These are phyloP conservation scores for Hyppa rectilinea DNA, from an alignment of 2,888 invertebrate species.

Conservation along the genomic window DNA sequence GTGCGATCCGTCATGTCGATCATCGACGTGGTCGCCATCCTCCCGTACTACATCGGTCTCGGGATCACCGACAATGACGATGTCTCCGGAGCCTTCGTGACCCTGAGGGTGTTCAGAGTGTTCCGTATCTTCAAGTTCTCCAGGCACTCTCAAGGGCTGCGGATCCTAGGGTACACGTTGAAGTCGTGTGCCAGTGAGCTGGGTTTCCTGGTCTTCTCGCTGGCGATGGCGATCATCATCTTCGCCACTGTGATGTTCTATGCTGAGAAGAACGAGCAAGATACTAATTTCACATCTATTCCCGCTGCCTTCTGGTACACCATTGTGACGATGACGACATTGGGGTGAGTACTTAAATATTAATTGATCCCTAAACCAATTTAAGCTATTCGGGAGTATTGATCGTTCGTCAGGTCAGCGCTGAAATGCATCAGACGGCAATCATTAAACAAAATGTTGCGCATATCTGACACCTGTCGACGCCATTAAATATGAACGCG, in stretches of 20 bases:
- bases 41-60: constrained; percentile 99
- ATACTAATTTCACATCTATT: constrained; percentile 99
- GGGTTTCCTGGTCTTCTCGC: constrained; percentile 99
- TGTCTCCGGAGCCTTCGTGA: constrained; percentile 99
- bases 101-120: constrained; percentile 99
- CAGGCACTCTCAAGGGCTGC: constrained; percentile 99
- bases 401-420: constrained; percentile 46
- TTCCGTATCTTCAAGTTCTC: constrained; percentile 99
- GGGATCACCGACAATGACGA: constrained; percentile 99
- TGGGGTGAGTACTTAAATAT: constrained; percentile 95
- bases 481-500: constrained; percentile 84
- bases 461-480: constrained; percentile 84
- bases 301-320: constrained; percentile 99
- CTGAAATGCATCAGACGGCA: constrained; percentile 53
- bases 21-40: constrained; percentile 99
- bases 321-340: constrained; percentile 99
- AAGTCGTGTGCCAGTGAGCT: constrained; percentile 99
- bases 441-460: constrained; percentile 62
- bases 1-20: constrained; percentile 99
- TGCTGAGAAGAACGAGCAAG: constrained; percentile 99
- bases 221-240: constrained; percentile 99
- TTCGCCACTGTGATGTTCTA: constrained; percentile 99
- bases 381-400: constrained; percentile 39
- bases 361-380: constrained; percentile 43
- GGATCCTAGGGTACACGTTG: constrained; percentile 99